Conservation (phyloP, 2,113 vertebrate genomes). For the Saguinus imperator region DNA sequence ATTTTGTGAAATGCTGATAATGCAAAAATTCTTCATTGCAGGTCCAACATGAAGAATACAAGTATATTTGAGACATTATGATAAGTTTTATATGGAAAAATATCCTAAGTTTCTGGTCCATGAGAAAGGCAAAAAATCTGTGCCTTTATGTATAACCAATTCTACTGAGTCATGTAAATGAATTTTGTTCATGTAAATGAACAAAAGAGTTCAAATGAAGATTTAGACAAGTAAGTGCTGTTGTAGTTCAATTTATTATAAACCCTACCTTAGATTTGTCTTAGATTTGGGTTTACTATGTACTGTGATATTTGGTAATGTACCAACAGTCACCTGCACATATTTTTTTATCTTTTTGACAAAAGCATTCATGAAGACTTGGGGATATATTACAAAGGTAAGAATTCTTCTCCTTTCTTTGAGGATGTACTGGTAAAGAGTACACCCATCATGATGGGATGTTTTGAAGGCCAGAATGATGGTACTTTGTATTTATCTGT, state of each 20-base stretch:
- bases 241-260: not conserved
- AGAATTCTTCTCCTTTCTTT: not conserved
- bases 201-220: not conserved
- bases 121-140: not conserved
- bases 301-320: not conserved
- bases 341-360: not conserved
- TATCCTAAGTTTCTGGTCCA: not conserved
- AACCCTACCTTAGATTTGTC: not conserved
- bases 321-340: not conserved
- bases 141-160: not conserved
- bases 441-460: accelerated
- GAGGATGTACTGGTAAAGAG: not conserved
- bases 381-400: not conserved
- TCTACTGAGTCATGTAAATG: not conserved
- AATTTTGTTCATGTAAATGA: not conserved
- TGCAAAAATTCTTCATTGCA: not conserved
- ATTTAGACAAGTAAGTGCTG: not conserved
- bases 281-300: not conserved
- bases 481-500: not conserved
- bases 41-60: not conserved
- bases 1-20: not conserved
- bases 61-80: not conserved
- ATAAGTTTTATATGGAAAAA: not conserved
- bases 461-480: not conserved
- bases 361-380: not conserved